Percentiles rank a stretch among this genome's conserved stretches.
Evolutionary conservation across 1,140 invertebrate genomes (phyloP).

Genomic region (Dolichoris vasculosae): DNA sequence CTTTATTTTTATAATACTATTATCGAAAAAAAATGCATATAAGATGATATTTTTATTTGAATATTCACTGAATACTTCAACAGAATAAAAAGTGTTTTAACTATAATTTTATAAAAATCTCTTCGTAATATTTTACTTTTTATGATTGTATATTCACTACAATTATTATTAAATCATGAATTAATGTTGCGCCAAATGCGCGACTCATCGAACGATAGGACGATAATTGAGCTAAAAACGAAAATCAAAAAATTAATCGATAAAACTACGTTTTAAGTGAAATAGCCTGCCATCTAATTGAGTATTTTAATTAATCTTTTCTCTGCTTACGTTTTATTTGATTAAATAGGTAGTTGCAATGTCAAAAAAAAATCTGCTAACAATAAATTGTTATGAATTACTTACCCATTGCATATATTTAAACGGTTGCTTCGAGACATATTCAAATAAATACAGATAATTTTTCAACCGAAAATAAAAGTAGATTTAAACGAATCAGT

Average conservation of each 20-base stretch:
- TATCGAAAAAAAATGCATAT: too few relatives aligned
- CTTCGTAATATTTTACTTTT: too few relatives aligned
- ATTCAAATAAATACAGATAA: not conserved
- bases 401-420: not conserved
- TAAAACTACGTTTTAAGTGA: not conserved
- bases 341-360: conserved; percentile 4
- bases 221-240: conserved; percentile 25
- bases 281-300: not conserved
- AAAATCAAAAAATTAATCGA: conserved; percentile 29
- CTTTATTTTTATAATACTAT: not conserved
- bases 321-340: not conserved
- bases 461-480: not conserved
- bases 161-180: too few relatives aligned
- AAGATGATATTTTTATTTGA: too few relatives aligned
- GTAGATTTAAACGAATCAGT: not conserved
- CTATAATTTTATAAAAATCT: too few relatives aligned
- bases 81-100: too few relatives aligned
- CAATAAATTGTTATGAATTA: not conserved
- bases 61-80: too few relatives aligned
- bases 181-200: too few relatives aligned
- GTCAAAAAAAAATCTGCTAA: not conserved
- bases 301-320: not conserved
- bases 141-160: too few relatives aligned
- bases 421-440: not conserved
- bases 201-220: not conserved